These are phyloP conservation scores for Zhengitettix transpicula DNA, from an alignment of 2,888 invertebrate genomes.

Conservation along the genomic window DNA sequence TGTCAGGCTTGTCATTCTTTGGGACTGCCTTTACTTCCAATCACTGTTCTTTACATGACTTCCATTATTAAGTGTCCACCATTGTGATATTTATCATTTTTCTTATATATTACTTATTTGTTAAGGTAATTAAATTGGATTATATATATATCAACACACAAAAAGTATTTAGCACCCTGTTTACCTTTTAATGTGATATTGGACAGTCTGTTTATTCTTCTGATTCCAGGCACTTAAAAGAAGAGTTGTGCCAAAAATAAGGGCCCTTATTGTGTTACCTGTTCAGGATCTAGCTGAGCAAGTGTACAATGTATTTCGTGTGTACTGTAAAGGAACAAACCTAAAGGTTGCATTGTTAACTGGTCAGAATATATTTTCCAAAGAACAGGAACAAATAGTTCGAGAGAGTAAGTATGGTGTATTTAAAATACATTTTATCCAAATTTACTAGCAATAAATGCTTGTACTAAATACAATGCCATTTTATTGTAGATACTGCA, in stretches of 20 bases:
- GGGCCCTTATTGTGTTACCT: slow-evolving; percentile 82
- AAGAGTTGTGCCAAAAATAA: slow-evolving; percentile 45
- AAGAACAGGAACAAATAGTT: slow-evolving; percentile 35
- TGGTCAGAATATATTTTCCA: slow-evolving; percentile 15
- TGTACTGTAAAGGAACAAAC: slow-evolving; percentile 46
- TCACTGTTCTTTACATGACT: no score
- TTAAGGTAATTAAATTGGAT: no score
- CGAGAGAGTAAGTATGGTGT: slow-evolving; percentile 26
- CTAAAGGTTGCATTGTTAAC: slow-evolving; percentile 46
- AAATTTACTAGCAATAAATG: slow-evolving; percentile 10
- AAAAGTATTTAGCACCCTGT: no score
- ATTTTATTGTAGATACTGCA: slow-evolving; percentile 33
- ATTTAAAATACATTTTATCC: no score
- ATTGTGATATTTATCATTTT: no score
- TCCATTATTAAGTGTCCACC: no score
- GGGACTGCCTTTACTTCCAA: no score
- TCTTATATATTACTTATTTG: no score
- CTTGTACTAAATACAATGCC: neutral
- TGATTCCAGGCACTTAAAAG: slow-evolving; percentile 36
- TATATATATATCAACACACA: no score
- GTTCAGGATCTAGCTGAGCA: slow-evolving; percentile 84
- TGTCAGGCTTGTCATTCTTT: no score
- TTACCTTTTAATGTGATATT: no score
- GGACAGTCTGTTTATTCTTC: neutral
- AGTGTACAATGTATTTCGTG: slow-evolving; percentile 66